Evolutionary conservation across 2,888 invertebrate genomes (phyloP), one percentile per base, ranked within the genome.

Genomic region (Apomyelois bistriatella): DNA sequence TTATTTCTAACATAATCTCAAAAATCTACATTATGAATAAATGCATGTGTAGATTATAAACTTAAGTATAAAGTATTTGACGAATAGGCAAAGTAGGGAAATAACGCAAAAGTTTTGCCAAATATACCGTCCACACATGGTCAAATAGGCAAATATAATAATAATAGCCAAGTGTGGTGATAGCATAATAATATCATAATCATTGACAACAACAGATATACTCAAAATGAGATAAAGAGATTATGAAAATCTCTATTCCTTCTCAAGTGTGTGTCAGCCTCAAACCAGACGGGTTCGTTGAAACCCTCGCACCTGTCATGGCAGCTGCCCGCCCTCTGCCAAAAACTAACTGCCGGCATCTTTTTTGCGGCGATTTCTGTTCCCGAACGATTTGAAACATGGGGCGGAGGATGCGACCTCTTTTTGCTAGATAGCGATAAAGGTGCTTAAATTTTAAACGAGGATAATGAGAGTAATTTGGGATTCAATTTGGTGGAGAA

Each of bases 301-400:
- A 62, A 61, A 47, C 53, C 9, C 30, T 36, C 48, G 50, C 65
- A 65, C 61, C 62, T 62, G 64, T 56, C 55, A n/a, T 12, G 48
- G 36, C 59, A 59, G 58, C 58, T 58, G 58, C 36, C 17, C 30
- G 58, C 36, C 17, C 30, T 35, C 36, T 30, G 52, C 48, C 22
- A 56, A 57, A 59, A 59, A 57, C 50, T 32, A 46, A 46, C 12
- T 13, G 46, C 46, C 46, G 16, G 13, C 32, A 43, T 13, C 30
- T 15, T 32, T 30, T 46, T 46, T 43, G 28, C 13, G 32, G 32
- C 43, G 46, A 10, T 35, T 46, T 46, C 12, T 15, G 32, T 9
- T 4, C 46, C 3, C 46, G 35, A 12, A 32, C 6, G 15, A 46
- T 46, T 32, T 32, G 13, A 46, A 15, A 16, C 32, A 32, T 46